Percentiles rank a stretch among this genome's conserved stretches.
Conservation (phyloP, 2,797 vertebrate species). For the Xerus rutilus region DNA sequence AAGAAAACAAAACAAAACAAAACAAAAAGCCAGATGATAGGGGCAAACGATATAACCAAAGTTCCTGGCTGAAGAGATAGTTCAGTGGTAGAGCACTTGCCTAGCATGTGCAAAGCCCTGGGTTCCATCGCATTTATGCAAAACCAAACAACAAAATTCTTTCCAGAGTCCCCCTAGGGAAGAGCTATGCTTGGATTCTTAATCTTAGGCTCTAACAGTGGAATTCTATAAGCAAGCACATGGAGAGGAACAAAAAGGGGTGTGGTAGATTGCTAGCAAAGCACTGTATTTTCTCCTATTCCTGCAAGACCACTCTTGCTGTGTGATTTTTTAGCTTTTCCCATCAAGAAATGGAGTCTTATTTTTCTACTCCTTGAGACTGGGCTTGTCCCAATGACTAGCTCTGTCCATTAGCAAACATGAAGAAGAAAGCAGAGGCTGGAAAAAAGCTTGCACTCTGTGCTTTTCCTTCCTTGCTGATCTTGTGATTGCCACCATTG, state of each 20-base stretch:
- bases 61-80: background rate
- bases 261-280: background rate
- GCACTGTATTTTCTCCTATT: background rate
- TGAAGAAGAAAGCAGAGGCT: background rate
- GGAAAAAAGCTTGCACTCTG: background rate
- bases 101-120: no score
- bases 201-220: background rate
- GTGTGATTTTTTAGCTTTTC: background rate
- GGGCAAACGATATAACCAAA: background rate
- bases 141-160: no score
- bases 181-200: background rate
- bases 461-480: background rate
- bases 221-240: background rate
- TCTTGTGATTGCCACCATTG: background rate
- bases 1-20: background rate
- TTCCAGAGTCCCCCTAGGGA: background rate
- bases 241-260: background rate
- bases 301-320: background rate
- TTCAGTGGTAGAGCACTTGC: no score
- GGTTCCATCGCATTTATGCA: no score
- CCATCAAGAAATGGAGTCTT: background rate
- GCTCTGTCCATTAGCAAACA: background rate
- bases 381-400: background rate
- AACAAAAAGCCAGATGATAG: background rate
- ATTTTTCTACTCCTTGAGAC: background rate